Evolutionary conservation across 2,797 vertebrate species (phyloP).

Genomic region (Sparidentex hasta): DNA sequence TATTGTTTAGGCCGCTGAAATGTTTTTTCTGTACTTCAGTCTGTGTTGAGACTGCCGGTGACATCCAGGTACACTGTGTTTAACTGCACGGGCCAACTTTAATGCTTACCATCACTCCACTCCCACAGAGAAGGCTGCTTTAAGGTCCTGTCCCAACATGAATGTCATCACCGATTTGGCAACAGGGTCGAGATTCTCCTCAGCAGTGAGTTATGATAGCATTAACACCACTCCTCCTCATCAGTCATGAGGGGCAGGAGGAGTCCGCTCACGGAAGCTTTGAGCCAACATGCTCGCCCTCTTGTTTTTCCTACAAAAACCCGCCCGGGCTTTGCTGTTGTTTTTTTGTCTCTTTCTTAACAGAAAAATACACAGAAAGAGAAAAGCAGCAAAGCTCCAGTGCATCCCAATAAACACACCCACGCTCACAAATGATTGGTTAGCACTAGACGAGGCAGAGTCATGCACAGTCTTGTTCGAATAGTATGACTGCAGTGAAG

Average conservation of each 20-base stretch:
- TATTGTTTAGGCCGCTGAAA: slow-evolving; percentile 12
- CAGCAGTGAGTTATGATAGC: slow-evolving; percentile 37
- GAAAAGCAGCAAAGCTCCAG: slow-evolving; percentile 11
- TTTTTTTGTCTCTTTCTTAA: not conserved
- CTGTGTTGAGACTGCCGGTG: slow-evolving; percentile 52
- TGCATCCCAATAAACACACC: slow-evolving; percentile 56
- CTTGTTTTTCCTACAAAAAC: not conserved
- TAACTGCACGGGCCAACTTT: slow-evolving; percentile 49
- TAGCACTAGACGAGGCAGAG: slow-evolving; percentile 33
- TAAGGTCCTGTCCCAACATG: slow-evolving; percentile 65
- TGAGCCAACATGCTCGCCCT: not conserved
- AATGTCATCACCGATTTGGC: slow-evolving; percentile 58
- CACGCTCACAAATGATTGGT: slow-evolving; percentile 53
- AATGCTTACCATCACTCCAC: slow-evolving; percentile 51
- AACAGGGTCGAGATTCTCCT: slow-evolving; percentile 35
- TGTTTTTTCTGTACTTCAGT: slow-evolving; percentile 8
- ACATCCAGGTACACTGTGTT: slow-evolving; percentile 56
- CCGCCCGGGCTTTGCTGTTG: not conserved
- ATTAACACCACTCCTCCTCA: slow-evolving; percentile 28
- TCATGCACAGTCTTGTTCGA: slow-evolving; percentile 77
- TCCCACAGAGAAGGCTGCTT: slow-evolving; percentile 46
- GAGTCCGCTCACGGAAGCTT: slow-evolving; percentile 5
- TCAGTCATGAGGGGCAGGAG: slow-evolving; percentile 22
- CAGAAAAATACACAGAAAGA: not conserved
- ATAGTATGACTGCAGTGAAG: slow-evolving; percentile 50